Evolutionary conservation across 2,113 vertebrate species (phyloP).

Genomic region (Otis tarda): DNA sequence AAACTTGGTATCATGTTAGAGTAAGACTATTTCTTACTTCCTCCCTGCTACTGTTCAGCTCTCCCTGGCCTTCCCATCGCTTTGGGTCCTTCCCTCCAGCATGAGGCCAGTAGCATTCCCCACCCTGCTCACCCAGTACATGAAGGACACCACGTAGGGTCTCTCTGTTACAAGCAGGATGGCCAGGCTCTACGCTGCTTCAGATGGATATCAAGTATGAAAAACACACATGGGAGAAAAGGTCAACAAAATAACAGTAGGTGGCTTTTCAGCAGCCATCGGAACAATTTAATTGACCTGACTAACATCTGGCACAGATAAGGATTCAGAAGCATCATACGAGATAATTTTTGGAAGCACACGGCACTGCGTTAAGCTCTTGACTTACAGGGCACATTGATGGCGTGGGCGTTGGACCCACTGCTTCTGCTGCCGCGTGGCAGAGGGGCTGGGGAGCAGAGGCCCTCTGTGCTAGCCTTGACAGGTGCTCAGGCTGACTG

Average conservation of each 20-base stretch:
- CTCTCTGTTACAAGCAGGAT: neutral
- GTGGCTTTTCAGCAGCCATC: neutral
- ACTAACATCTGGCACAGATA: neutral
- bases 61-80: neutral
- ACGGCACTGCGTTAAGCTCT: neutral
- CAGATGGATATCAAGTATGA: neutral
- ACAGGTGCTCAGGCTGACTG: neutral
- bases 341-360: neutral
- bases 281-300: neutral
- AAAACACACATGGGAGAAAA: neutral
- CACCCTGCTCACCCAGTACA: neutral
- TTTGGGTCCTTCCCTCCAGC: neutral
- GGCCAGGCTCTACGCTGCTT: neutral
- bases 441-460: neutral
- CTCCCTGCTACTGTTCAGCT: neutral
- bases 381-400: fast-evolving
- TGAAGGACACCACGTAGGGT: fast-evolving
- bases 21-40: neutral
- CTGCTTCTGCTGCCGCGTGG: neutral
- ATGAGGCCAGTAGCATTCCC: fast-evolving
- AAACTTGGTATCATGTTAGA: neutral
- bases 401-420: neutral
- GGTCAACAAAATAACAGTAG: neutral
- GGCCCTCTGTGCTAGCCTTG: neutral
- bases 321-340: neutral